Conservation (phyloP, 2,113 vertebrate species). For the Meles meles region DNA sequence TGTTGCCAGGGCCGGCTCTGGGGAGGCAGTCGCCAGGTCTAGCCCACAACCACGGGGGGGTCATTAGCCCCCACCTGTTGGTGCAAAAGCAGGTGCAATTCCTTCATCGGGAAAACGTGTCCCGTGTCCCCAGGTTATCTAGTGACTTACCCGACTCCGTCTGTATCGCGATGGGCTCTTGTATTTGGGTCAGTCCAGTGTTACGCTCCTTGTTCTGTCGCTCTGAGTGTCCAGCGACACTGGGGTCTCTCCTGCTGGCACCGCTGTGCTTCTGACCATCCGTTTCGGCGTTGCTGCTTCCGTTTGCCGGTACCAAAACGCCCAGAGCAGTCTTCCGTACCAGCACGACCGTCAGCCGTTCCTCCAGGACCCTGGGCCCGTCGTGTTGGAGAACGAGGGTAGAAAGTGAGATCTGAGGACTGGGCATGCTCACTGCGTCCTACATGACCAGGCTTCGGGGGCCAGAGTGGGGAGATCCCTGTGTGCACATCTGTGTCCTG, state of each 20-base stretch:
- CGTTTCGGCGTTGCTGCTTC: too few species aligned
- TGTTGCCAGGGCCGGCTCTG: neutral
- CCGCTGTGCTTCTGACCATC: neutral
- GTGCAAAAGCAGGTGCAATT: neutral
- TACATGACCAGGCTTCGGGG: neutral
- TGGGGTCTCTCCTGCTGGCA: fast-evolving
- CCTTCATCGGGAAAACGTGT: neutral
- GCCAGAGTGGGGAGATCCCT: neutral
- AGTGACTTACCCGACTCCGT: too few species aligned
- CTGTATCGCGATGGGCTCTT: neutral
- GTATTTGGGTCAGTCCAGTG: neutral
- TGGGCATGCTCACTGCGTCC: too few species aligned
- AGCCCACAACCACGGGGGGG: neutral
- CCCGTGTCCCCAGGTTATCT: neutral
- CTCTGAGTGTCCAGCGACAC: neutral
- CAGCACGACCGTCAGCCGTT: neutral
- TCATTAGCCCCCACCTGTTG: too few species aligned
- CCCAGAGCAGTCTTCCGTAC: neutral
- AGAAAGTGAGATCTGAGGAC: neutral
- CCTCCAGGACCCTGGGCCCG: too few species aligned
- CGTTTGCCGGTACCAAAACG: neutral
- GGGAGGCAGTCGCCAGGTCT: too few species aligned
- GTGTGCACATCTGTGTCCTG: neutral
- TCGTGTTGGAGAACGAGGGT: too few species aligned
- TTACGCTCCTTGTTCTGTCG: fast-evolving